Base-by-base conservation (phyloP, 2,888 invertebrate species). In the Nebria brevicollis region DNA sequence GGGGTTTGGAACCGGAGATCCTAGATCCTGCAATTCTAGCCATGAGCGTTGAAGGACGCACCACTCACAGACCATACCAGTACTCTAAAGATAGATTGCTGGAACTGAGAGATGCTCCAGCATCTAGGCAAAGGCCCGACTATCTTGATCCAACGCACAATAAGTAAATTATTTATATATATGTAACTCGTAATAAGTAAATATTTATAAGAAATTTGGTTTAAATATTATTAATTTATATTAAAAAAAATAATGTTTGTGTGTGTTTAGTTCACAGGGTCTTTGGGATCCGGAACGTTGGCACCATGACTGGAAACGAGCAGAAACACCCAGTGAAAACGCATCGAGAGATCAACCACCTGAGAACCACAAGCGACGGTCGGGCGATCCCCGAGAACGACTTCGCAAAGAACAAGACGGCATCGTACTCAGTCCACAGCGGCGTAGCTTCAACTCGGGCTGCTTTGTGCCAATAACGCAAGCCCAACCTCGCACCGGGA, bases 371-470 rank as follows among this genome's bases (percentile, higher is more conserved):
- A 91, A 92, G 88, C 89, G 91, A 82, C 91, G 94, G 13, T 91
- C 93, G 10, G 90, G 90, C 10, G 95, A 95, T 88, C 94, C 94
- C 4, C 92, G 94, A 83, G 95, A 95, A 87, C 93, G 95, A 75
- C 91, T 95, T 76, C 94, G 95, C 84, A 95, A 95, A 88, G 95
- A 95, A 89, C 94, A 94, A 87, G 95, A 95, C 88, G 95, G 95
- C 76, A 95, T 96, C 85, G 94, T 96, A 84, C 90, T 97, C 85
- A 95, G 96, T 84, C 97, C 96, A 77, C 96, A 96, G 89, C 92
- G 96, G 11, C 92, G 96, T 84, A 95, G 95, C 86, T 96, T 96
- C 90, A 95, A 95, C 85, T 94, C 95, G 13, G 96, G 96, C 81
- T 97, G 97, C 89, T 96, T 95, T 85, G 95, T 96, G 80, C 92